A percentile compares a stretch with the other conserved stretches of the same genome.
Conservation (phyloP, 1,140 invertebrate genomes). For the Drosophila neocordata region DNA sequence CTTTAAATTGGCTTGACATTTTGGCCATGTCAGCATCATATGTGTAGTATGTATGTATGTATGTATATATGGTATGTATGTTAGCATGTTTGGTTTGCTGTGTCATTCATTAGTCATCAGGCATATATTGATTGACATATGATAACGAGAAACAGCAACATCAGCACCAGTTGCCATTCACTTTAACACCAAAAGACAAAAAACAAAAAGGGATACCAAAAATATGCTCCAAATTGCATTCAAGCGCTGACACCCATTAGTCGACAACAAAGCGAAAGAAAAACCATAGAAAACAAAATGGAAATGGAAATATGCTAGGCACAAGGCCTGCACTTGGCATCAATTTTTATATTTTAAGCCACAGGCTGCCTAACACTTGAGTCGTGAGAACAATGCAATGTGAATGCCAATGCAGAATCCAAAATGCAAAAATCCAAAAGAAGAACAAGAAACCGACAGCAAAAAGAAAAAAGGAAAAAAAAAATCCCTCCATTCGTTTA, state of each 20-base stretch:
- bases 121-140: constrained; percentile 69
- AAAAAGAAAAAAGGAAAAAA: neutral
- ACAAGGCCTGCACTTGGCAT: constrained; percentile 74
- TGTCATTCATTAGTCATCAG: constrained; percentile 61
- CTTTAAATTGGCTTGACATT: constrained; percentile 67
- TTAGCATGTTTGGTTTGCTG: constrained; percentile 5
- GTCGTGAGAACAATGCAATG: constrained; percentile 72
- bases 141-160: constrained; percentile 45
- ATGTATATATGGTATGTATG: too few relatives aligned
- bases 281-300: constrained; percentile 45
- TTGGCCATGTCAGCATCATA: constrained; percentile 32
- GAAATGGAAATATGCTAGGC: constrained; percentile 51
- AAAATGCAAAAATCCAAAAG: constrained; percentile 30
- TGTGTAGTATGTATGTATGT: too few relatives aligned
- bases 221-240: constrained; percentile 77
- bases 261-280: constrained; percentile 25
- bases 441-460: constrained; percentile 1
- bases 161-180: constrained; percentile 49
- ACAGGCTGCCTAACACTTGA: constrained; percentile 72
- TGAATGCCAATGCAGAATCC: constrained; percentile 69
- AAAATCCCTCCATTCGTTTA: constrained; percentile 39
- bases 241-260: constrained; percentile 76
- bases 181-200: constrained; percentile 21
- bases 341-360: constrained; percentile 80
- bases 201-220: constrained; percentile 49